These are phyloP conservation scores for Pyrgilauda ruficollis DNA, from an alignment of 2,113 vertebrate species.

Conservation along the genomic window DNA sequence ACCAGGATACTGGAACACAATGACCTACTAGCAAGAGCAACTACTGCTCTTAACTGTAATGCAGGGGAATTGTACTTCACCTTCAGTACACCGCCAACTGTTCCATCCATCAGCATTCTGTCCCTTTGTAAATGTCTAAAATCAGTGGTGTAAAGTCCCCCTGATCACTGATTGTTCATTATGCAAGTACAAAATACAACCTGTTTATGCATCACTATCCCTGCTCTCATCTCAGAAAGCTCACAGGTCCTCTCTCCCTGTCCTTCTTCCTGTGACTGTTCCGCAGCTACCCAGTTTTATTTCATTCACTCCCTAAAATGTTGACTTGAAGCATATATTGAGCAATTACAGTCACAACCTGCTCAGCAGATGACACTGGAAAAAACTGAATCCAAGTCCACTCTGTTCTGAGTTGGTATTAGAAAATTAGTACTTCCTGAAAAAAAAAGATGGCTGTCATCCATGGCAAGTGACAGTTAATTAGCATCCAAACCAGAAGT, in stretches of 20 bases:
- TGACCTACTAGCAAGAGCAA: not conserved
- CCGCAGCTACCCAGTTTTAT: not conserved
- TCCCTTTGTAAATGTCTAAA: not conserved
- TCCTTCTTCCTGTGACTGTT: not conserved
- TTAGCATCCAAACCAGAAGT: not conserved
- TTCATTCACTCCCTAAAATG: not conserved
- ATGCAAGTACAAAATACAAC: not conserved
- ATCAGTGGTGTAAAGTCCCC: not conserved
- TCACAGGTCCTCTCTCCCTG: not conserved
- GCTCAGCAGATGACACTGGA: not conserved
- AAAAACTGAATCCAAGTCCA: not conserved
- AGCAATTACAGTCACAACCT: not conserved
- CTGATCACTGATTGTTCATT: not conserved
- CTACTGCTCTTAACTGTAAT: not conserved
- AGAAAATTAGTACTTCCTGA: not conserved
- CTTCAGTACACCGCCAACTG: accelerated
- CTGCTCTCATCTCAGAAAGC: not conserved
- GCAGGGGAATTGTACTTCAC: not conserved
- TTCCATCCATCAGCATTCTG: not conserved
- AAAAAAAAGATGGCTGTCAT: not conserved
- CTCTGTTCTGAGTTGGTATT: not conserved
- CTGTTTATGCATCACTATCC: not conserved
- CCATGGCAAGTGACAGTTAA: not conserved
- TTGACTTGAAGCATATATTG: not conserved
- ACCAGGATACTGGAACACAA: not conserved